These are phyloP conservation scores for Heliangelus exortis DNA, from an alignment of 2,797 vertebrate species.

Conservation along the genomic window DNA sequence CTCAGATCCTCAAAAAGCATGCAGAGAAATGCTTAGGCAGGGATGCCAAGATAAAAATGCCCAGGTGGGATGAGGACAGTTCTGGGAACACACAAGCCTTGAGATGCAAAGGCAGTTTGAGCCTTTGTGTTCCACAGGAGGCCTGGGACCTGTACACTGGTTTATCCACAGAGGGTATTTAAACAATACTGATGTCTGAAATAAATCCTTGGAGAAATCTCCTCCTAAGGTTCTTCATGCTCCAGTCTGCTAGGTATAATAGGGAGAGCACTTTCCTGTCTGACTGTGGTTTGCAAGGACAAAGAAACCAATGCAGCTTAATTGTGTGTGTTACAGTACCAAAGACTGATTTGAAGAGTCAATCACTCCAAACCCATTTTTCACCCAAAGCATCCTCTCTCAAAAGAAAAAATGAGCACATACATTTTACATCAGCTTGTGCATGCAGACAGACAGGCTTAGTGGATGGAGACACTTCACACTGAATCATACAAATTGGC, in stretches of 20 bases:
- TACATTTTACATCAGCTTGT: conserved; percentile 35
- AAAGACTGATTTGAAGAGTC: conserved; percentile 24
- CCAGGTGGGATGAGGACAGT: not conserved
- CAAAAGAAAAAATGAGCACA: not conserved
- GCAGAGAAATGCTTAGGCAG: not conserved
- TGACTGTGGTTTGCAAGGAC: not conserved
- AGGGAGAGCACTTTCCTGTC: not conserved
- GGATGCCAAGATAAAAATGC: not conserved
- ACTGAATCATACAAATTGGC: not conserved
- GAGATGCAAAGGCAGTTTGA: not conserved
- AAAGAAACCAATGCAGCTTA: not conserved
- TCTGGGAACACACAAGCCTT: not conserved
- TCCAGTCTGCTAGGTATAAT: not conserved
- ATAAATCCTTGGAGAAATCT: not conserved
- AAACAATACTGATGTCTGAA: not conserved
- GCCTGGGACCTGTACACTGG: not conserved
- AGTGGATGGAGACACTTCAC: not conserved
- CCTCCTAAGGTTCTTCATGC: not conserved
- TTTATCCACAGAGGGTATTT: not conserved
- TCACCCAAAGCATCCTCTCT: not conserved
- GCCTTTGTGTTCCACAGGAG: not conserved
- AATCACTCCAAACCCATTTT: conserved; percentile 10
- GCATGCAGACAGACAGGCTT: not conserved
- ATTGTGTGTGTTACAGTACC: not conserved
- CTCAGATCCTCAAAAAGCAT: not conserved